Base-by-base conservation (phyloP, 53 echinoderm and acorn worm species). In the Temnopleurus reevesii region DNA sequence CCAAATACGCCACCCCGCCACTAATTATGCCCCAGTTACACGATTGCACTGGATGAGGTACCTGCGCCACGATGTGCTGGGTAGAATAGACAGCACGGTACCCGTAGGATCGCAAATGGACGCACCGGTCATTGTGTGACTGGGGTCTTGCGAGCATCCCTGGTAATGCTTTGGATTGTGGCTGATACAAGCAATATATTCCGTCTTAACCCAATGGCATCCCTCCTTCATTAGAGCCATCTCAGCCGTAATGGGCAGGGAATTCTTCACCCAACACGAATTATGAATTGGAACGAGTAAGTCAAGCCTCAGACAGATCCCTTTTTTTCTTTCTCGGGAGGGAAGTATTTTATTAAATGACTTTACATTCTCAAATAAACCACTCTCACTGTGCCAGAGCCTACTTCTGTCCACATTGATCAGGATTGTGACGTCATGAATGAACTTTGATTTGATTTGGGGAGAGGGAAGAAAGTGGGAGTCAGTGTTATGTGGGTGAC, bases 371-470 rank as follows among this genome's bases (percentile, higher is more conserved):
- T 41, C n/a, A 41, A 7, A 36, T 71, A 41, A 71, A 38, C 7
- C 36, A 41, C 41, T n/a, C 71, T 71, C 33, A 36, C 41, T 71
- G 71, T n/a, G 41, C 17, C 7, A n/a, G 21, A 41, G n/a, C 41
- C 71, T 21, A 71, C n/a, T 41, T 71, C 71, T 71, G n/a, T n/a
- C n/a, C n/a, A n/a, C n/a, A n/a, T n/a, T n/a, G 71, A 71, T 71
- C 38, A 71, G 41, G 36, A 41, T 34, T 6, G 41, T 71, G 71
- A 71, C 71, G 71, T 71, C 71, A 71, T 23, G 36, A 71, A 8
- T 71, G 71, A 71, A 71, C 71, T 71, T 71, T 71, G 71, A 71
- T 71, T 65, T 38, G 71, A 71, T 71, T 71, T 71, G 71, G 71
- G 34, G 63, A 63, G 63, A 63, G 33, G 13, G 63, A 63, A 63